Conservation (phyloP, 2,797 vertebrate genomes). For the Propithecus perrieri region DNA sequence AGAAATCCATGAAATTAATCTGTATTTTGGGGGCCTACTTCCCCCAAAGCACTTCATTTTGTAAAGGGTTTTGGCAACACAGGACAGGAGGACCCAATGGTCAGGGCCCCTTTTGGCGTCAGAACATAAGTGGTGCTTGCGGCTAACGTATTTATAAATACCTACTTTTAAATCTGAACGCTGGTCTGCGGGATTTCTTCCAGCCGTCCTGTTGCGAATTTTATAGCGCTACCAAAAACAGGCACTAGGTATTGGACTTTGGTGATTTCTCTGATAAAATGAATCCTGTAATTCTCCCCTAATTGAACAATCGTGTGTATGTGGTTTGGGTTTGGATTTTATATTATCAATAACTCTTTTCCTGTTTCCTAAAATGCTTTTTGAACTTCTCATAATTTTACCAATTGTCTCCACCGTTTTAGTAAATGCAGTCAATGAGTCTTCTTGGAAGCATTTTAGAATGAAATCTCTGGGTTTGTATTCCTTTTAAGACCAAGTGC, state of each 20-base stretch:
- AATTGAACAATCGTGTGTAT: rapidly evolving
- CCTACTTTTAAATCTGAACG: too few species aligned
- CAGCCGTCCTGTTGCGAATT: background rate
- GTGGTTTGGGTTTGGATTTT: background rate
- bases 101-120: background rate
- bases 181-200: background rate
- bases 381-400: too few species aligned
- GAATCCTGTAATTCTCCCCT: background rate
- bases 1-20: background rate
- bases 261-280: background rate
- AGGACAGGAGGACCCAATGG: rapidly evolving
- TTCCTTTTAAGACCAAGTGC: background rate
- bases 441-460: background rate
- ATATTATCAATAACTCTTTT: background rate
- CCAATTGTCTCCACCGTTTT: background rate
- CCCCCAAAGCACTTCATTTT: background rate
- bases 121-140: background rate
- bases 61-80: background rate
- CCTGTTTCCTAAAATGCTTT: background rate
- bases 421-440: background rate
- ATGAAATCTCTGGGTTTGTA: background rate
- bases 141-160: background rate
- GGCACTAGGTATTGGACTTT: rapidly evolving
- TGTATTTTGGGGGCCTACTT: background rate
- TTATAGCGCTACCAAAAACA: rapidly evolving